phyloP scores from a whole-genome alignment of 1,140 invertebrate species.

The Drosophila athabasca region DNA sequence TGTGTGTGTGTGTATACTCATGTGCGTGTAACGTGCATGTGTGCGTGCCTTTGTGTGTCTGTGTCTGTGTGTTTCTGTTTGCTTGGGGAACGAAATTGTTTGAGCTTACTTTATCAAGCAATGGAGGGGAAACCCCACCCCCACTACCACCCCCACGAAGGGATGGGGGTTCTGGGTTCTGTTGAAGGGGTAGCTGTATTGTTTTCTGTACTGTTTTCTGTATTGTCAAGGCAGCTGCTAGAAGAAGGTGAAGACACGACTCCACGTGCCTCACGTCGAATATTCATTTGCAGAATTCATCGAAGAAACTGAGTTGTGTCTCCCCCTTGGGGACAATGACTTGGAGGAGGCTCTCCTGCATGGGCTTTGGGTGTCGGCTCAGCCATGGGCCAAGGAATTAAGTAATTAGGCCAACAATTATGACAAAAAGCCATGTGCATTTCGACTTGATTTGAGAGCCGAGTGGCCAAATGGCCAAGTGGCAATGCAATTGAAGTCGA shows the following conservation, averaged over 20 bases:
- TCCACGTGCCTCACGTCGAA: no score
- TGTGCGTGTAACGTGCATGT: slow-evolving; percentile 14
- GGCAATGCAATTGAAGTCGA: neutral
- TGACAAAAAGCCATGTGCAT: slow-evolving; percentile 10
- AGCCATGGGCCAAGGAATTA: slow-evolving; percentile 26
- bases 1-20: slow-evolving; percentile 1
- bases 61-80: slow-evolving; percentile 29
- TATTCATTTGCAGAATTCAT: no score
- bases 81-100: slow-evolving; percentile 66
- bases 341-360: no score
- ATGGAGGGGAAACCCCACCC: neutral
- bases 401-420: slow-evolving; percentile 35
- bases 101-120: slow-evolving; percentile 60
- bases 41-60: slow-evolving; percentile 9
- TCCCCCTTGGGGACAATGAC: no score
- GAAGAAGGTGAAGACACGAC: no score
- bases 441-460: neutral
- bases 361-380: no score
- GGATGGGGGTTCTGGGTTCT: neutral
- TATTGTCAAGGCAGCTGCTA: no score
- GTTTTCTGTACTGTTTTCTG: no score
- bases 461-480: no score
- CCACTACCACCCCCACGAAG: neutral
- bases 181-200: neutral
- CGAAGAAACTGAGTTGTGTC: no score